These are phyloP conservation scores for Gasterosteus nipponicus DNA, from an alignment of 2,113 vertebrate species.

Conservation along the genomic window DNA sequence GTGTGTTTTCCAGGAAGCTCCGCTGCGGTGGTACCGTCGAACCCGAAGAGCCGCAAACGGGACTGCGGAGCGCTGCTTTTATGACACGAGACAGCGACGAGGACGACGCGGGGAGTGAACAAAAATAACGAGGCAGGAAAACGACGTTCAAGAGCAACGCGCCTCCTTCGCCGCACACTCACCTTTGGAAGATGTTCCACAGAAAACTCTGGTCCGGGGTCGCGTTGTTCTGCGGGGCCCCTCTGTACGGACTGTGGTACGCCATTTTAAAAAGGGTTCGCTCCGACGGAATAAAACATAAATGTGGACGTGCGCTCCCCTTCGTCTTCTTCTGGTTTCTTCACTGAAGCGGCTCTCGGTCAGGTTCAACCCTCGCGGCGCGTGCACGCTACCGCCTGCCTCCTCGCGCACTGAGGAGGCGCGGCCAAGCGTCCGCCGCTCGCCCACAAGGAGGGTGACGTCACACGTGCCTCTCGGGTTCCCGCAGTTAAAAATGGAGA, in stretches of 20 bases:
- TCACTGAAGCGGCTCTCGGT: conserved; percentile 49
- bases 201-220: conserved; percentile 81
- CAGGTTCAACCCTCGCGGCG: conserved; percentile 43
- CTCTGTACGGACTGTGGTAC: conserved; percentile 83
- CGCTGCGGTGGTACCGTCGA: background rate
- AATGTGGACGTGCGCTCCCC: conserved; percentile 16
- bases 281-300: conserved; percentile 10
- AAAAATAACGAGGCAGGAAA: background rate
- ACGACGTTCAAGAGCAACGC: background rate
- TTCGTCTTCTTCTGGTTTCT: conserved; percentile 41
- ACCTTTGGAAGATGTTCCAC: conserved; percentile 87
- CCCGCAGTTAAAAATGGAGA: conserved; percentile 42
- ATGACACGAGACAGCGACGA: background rate
- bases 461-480: conserved; percentile 38
- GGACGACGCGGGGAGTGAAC: background rate
- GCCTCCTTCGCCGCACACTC: conserved; percentile 45
- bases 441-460: conserved; percentile 39
- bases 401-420: conserved; percentile 68
- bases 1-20: conserved; percentile 45
- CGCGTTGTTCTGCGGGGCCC: conserved; percentile 68
- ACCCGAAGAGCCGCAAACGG: background rate
- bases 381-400: conserved; percentile 44
- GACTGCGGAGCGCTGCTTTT: conserved; percentile 11
- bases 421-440: conserved; percentile 71
- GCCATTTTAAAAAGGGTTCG: conserved; percentile 74